Conservation (phyloP, 2,888 invertebrate genomes). For the Eudemis profundana region DNA sequence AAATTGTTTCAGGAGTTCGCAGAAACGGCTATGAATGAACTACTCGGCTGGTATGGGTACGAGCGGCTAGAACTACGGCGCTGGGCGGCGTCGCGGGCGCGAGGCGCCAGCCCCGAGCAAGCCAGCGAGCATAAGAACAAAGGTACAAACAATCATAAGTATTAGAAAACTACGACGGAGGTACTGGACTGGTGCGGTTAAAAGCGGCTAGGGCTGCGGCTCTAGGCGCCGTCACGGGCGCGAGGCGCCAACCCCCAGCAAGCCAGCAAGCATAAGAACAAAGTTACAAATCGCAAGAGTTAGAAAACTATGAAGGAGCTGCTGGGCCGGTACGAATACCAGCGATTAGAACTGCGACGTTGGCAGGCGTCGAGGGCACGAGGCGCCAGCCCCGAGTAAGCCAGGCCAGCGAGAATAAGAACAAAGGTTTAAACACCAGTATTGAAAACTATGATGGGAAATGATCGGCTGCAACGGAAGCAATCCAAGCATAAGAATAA, state of each 20-base stretch:
- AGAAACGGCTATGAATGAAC: constrained; percentile 96
- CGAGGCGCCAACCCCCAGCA: constrained; percentile 80
- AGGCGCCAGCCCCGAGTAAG: constrained; percentile 79
- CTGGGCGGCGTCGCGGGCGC: constrained; percentile 78
- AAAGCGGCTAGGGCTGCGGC: constrained; percentile 87
- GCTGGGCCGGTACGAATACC: constrained; percentile 96
- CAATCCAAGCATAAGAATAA: constrained; percentile 73
- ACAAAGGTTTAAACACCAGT: constrained; percentile 71
- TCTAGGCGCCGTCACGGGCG: constrained; percentile 80
- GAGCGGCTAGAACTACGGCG: constrained; percentile 88
- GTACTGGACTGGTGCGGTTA: constrained; percentile 97
- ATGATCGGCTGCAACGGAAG: constrained; percentile 95
- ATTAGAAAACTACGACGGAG: constrained; percentile 77
- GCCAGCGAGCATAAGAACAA: constrained; percentile 71
- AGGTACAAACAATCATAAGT: constrained; percentile 66
- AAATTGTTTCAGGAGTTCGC: constrained; percentile 91
- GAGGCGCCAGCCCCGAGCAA: constrained; percentile 80
- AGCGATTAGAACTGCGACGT: constrained; percentile 87
- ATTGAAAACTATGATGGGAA: constrained; percentile 79
- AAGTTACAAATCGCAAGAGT: constrained; percentile 66
- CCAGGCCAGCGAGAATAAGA: constrained; percentile 71
- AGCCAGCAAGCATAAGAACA: constrained; percentile 69
- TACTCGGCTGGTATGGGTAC: constrained; percentile 96
- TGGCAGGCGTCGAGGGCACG: constrained; percentile 79
- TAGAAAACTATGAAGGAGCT: constrained; percentile 85